phyloP scores from a whole-genome alignment of 2,113 vertebrate genomes.

The Toxotes chatareus region DNA sequence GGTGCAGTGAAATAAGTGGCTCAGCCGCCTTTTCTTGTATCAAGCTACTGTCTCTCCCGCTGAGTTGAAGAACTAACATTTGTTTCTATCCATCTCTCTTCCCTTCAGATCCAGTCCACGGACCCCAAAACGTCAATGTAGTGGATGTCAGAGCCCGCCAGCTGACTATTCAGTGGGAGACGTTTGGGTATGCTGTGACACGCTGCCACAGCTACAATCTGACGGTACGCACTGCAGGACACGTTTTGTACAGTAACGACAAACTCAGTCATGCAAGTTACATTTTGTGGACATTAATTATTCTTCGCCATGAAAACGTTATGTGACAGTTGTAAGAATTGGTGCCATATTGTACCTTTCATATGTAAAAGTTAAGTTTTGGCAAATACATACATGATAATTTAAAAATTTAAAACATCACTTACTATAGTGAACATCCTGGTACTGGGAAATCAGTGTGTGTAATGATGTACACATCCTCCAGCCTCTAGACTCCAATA shows the following conservation, averaged over 20 bases:
- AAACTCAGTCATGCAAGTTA: background rate
- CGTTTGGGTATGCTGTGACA: constrained; percentile 94
- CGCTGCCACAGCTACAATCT: constrained; percentile 99
- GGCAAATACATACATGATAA: background rate
- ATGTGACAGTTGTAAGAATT: background rate
- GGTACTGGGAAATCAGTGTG: too few species aligned
- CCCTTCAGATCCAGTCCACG: constrained; percentile 92
- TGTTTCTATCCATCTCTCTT: background rate
- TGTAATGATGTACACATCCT: background rate
- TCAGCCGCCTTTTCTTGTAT: background rate
- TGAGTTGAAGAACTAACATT: background rate
- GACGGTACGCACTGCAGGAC: constrained; percentile 77
- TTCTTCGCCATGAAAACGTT: background rate
- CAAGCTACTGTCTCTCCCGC: background rate
- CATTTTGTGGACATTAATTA: background rate
- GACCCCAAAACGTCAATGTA: constrained; percentile 94
- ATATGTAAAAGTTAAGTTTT: background rate
- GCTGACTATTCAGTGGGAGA: constrained; percentile 97
- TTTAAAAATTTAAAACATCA: background rate
- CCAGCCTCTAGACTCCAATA: background rate
- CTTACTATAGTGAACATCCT: too few species aligned
- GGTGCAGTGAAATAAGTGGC: background rate
- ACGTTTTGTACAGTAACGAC: background rate
- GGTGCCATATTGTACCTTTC: background rate
- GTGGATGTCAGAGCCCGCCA: constrained; percentile 95